These are phyloP conservation scores for Scrobipalpa atriplicella DNA, from an alignment of 2,888 invertebrate genomes.

Conservation along the genomic window DNA sequence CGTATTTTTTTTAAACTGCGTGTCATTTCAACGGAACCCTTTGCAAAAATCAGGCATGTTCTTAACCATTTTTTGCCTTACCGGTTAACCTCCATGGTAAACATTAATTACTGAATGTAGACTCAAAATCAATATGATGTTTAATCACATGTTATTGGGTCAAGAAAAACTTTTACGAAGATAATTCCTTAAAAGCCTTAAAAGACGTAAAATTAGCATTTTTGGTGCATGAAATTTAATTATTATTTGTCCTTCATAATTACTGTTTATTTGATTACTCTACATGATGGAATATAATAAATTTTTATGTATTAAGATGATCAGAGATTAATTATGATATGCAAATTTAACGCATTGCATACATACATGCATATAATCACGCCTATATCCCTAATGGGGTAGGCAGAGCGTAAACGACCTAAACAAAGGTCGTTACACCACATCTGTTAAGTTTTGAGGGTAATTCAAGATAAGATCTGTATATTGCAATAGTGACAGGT, in stretches of 20 bases:
- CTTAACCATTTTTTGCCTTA: background rate
- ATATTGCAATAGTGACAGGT: too few species aligned
- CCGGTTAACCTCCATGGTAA: background rate
- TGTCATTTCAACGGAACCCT: background rate
- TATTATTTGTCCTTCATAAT: background rate
- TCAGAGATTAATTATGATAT: too few species aligned
- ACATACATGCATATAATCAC: too few species aligned
- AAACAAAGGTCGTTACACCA: too few species aligned
- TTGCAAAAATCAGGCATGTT: background rate
- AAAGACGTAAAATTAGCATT: background rate
- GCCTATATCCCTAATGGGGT: too few species aligned
- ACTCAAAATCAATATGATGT: background rate
- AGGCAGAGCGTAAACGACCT: too few species aligned
- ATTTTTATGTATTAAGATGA: too few species aligned
- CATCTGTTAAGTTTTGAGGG: too few species aligned
- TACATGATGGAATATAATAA: background rate
- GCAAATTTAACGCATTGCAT: too few species aligned
- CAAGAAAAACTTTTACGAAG: slow-evolving; percentile 7
- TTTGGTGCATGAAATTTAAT: background rate
- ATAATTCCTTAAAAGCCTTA: background rate
- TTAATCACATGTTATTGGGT: background rate
- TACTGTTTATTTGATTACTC: background rate
- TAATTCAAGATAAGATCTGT: too few species aligned
- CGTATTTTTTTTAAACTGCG: too few species aligned
- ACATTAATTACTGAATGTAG: background rate